Evolutionary conservation across 1,140 invertebrate genomes (phyloP).

Genomic region (Drosophila rufa): DNA sequence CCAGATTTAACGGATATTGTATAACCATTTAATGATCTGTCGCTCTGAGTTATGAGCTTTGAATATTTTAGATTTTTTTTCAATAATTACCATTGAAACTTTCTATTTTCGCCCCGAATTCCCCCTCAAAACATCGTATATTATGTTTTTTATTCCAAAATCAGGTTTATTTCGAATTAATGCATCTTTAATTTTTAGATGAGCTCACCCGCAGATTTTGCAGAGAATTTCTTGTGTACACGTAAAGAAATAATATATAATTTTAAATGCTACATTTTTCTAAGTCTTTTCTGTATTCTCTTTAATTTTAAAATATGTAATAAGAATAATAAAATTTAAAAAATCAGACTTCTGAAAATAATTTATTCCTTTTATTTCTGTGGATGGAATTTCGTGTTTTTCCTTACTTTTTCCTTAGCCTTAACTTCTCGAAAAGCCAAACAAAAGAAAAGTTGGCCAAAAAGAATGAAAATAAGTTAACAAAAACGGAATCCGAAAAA

Average conservation of each 20-base stretch:
- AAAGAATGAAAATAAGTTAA: slow-evolving; percentile 47
- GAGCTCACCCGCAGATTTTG: slow-evolving; percentile 12
- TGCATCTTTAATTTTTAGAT: slow-evolving; percentile 7
- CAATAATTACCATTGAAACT: not conserved
- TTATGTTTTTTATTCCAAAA: slow-evolving; percentile 13
- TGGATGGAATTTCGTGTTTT: slow-evolving; percentile 22
- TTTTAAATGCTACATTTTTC: not conserved
- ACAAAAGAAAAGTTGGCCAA: slow-evolving; percentile 47
- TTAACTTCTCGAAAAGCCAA: slow-evolving; percentile 21
- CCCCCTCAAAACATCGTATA: not conserved
- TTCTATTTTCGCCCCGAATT: slow-evolving; percentile 4
- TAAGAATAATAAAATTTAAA: too few species aligned
- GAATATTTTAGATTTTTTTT: too few species aligned
- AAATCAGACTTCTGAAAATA: not conserved
- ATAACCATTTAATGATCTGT: not conserved
- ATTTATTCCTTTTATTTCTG: not conserved
- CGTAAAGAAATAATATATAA: not conserved
- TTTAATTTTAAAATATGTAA: not conserved
- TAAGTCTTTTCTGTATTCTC: not conserved
- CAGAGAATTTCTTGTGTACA: slow-evolving; percentile 3
- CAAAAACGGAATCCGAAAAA: slow-evolving; percentile 55
- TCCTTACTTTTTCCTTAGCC: slow-evolving; percentile 17
- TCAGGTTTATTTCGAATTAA: slow-evolving; percentile 30
- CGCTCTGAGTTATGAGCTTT: too few species aligned
- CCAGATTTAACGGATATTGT: not conserved